Evolutionary conservation across 2,797 vertebrate genomes (phyloP), one percentile per base, ranked within the genome.

Genomic region (Paedocypris micromegethes): DNA sequence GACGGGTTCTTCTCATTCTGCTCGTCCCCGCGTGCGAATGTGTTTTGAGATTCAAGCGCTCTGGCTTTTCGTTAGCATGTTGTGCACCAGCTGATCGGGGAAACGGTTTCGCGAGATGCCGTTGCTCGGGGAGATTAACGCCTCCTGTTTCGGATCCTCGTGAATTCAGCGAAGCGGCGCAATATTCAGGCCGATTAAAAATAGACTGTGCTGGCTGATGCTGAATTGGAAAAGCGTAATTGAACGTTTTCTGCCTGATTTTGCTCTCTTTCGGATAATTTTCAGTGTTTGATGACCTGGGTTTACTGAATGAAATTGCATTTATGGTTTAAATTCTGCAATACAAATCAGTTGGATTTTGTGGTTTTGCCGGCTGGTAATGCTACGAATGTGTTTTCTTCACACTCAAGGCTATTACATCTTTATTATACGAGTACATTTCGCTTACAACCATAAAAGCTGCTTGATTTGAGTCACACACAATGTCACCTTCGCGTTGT

Each of bases 21-120:
- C 23, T 23, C 23, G 23, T 23, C 23, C 23, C 23, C 23, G 23
- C 23, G 23, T 23, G 23, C 23, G 23, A 23, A 23, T 23, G 23
- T 23, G 39, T 60, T 68, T 7, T 50, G 4, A 56, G 8, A 62
- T 48, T 3, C 42, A 6, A 40, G 61, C 49, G 8, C 61, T 56
- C n/a, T 3, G 9, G 37, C 8, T 46, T 43, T 69, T 40, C 9
- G 6, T 48, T 62, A 1, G 1, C 4, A 5, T 2, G 1, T 37
- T 58, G 23, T 58, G 23, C 9, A 6, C 3, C 0, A 1, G 48
- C 2, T 44, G 23, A 23, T 23, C 23, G 23, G 23, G 23, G 38
- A 7, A 47, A 8, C 3, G 23, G 51, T 53, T 52, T 38, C 9
- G n/a, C 40, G 41, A 41, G 1, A 59, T 52, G 42, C 45, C 40